phyloP scores from a whole-genome alignment of 2,113 vertebrate species.

The Uropsilus gracilis region DNA sequence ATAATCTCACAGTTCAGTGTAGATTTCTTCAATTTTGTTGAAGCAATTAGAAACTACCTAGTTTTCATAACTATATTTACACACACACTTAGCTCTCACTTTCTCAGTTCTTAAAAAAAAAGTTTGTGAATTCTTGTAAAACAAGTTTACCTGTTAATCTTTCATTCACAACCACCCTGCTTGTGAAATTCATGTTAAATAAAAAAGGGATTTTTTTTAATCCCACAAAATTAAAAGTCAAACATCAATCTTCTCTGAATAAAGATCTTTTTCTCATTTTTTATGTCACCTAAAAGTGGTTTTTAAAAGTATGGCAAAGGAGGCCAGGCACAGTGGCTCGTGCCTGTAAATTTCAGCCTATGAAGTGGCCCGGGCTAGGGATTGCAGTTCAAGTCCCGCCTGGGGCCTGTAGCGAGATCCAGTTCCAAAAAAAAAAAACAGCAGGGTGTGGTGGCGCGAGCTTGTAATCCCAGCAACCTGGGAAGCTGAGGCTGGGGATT shows the following conservation, averaged over 20 bases:
- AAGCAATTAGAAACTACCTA: constrained; percentile 11
- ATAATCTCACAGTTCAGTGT: not conserved
- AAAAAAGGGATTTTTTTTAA: not conserved
- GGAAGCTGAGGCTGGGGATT: too few species aligned
- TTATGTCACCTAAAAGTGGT: not conserved
- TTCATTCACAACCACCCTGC: not conserved
- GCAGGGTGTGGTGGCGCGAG: too few species aligned
- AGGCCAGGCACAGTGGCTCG: too few species aligned
- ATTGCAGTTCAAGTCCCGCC: too few species aligned
- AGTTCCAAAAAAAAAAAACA: too few species aligned
- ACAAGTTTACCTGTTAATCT: not conserved
- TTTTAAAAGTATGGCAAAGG: constrained; percentile 32
- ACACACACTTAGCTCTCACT: not conserved
- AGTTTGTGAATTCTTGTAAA: not conserved
- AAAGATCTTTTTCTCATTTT: not conserved
- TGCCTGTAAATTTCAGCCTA: too few species aligned
- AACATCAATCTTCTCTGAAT: constrained; percentile 10
- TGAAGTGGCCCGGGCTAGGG: too few species aligned
- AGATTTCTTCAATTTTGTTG: not conserved
- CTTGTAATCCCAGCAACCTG: too few species aligned
- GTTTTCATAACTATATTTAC: not conserved
- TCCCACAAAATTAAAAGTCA: not conserved
- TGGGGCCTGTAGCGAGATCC: too few species aligned
- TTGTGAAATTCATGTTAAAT: not conserved
- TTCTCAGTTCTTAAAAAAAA: constrained; percentile 25